A percentile compares a stretch with the other conserved stretches of the same genome.
Evolutionary conservation across 2,797 vertebrate genomes (phyloP).

Genomic region (Enteromius treurensis): DNA sequence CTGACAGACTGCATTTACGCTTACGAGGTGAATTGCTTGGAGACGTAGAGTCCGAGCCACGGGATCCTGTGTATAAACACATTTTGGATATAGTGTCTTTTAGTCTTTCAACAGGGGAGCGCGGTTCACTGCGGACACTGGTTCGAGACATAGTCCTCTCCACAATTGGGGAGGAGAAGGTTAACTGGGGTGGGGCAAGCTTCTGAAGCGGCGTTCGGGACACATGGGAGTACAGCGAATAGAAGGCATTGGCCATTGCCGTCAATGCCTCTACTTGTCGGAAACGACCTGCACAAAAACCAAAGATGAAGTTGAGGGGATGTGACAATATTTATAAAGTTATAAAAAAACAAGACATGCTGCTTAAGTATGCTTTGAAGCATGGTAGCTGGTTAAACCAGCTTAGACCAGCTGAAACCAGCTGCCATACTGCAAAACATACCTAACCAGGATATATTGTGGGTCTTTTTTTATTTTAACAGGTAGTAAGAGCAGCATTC

Average conservation of each 20-base stretch:
- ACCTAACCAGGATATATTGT: too few species aligned
- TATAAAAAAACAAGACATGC: neutral
- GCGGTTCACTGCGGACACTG: slow-evolving; percentile 72
- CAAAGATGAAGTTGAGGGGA: neutral
- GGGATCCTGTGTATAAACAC: slow-evolving; percentile 84
- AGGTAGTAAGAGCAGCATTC: neutral
- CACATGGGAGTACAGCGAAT: slow-evolving; percentile 90
- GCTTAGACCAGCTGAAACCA: too few species aligned
- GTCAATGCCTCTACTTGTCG: slow-evolving; percentile 89
- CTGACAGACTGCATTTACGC: slow-evolving; percentile 68
- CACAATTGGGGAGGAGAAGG: slow-evolving; percentile 72
- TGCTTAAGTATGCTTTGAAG: too few species aligned
- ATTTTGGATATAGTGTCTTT: slow-evolving; percentile 88
- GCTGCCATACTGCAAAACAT: too few species aligned
- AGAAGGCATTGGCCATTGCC: slow-evolving; percentile 86
- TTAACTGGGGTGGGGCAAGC: slow-evolving; percentile 78
- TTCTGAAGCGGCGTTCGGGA: slow-evolving; percentile 87
- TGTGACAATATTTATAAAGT: neutral
- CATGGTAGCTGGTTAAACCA: too few species aligned
- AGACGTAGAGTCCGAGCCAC: slow-evolving; percentile 68
- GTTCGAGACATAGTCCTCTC: slow-evolving; percentile 67
- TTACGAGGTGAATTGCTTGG: slow-evolving; percentile 66
- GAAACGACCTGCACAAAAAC: slow-evolving; percentile 83
- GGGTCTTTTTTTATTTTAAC: too few species aligned
- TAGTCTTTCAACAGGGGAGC: slow-evolving; percentile 82